phyloP scores from a whole-genome alignment of 2,113 vertebrate species.

The Oriolus oriolus region DNA sequence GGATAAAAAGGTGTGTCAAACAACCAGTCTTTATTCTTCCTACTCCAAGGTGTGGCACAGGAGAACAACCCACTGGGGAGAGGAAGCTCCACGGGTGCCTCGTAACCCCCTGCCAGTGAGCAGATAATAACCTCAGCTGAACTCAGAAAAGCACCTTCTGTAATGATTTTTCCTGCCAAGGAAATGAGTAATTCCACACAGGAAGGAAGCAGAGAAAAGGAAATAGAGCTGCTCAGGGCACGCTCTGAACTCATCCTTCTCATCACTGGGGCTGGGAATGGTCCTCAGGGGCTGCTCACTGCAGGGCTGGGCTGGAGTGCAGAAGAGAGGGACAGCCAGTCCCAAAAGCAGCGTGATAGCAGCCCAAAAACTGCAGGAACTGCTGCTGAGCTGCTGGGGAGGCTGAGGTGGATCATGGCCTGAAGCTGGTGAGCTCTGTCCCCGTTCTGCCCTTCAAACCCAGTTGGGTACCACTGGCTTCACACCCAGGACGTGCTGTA shows the following conservation, averaged over 20 bases:
- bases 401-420: not conserved
- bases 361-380: not conserved
- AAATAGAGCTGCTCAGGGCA: not conserved
- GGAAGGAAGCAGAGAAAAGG: constrained; percentile 26
- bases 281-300: not conserved
- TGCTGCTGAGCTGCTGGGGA: not conserved
- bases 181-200: constrained; percentile 46
- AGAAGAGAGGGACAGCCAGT: not conserved
- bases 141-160: not conserved
- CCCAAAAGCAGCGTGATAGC: not conserved
- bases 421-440: not conserved
- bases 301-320: not conserved
- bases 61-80: not conserved
- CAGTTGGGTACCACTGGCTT: fast-evolving
- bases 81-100: not conserved
- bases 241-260: not conserved
- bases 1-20: not conserved
- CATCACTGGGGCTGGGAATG: fast-evolving
- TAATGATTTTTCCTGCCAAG: constrained; percentile 1
- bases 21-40: not conserved
- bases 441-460: not conserved
- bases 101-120: fast-evolving
- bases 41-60: not conserved
- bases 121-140: not conserved
- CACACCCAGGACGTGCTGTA: not conserved